phyloP scores from a whole-genome alignment of 2,797 vertebrate species.

The Poeciliopsis paucimaculata region DNA sequence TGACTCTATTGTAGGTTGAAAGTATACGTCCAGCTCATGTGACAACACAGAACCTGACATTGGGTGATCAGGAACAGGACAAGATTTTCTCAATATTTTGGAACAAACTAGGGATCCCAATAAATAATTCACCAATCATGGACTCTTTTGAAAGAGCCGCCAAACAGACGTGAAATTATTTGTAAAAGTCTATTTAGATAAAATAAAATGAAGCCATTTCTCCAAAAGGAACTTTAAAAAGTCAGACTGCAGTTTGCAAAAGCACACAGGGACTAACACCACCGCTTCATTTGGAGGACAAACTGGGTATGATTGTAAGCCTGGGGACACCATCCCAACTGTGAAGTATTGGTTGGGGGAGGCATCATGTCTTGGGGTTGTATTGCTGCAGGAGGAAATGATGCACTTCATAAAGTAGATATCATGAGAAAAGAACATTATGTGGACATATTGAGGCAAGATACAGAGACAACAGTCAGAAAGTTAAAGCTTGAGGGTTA shows the following conservation, averaged over 20 bases:
- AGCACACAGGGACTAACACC: no score
- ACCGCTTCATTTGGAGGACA: no score
- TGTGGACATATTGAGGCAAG: no score
- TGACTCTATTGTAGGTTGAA: not conserved
- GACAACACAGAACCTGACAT: not conserved
- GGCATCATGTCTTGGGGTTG: not conserved
- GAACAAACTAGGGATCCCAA: not conserved
- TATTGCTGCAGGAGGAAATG: not conserved
- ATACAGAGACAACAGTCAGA: no score
- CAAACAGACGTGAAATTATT: not conserved
- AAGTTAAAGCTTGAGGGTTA: no score
- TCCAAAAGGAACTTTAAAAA: not conserved
- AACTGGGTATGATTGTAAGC: no score
- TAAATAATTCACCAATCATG: not conserved
- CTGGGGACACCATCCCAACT: no score
- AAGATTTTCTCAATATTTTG: not conserved
- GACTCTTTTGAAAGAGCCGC: not conserved
- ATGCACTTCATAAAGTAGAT: not conserved
- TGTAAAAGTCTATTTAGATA: not conserved
- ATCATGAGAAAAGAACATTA: no score
- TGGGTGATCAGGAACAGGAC: not conserved
- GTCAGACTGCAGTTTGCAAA: no score
- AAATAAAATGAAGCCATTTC: not conserved
- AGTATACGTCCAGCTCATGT: not conserved
- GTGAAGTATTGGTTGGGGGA: no score